Conservation (phyloP, 1,140 invertebrate species). For the Stratiolaelaps scimitus region DNA sequence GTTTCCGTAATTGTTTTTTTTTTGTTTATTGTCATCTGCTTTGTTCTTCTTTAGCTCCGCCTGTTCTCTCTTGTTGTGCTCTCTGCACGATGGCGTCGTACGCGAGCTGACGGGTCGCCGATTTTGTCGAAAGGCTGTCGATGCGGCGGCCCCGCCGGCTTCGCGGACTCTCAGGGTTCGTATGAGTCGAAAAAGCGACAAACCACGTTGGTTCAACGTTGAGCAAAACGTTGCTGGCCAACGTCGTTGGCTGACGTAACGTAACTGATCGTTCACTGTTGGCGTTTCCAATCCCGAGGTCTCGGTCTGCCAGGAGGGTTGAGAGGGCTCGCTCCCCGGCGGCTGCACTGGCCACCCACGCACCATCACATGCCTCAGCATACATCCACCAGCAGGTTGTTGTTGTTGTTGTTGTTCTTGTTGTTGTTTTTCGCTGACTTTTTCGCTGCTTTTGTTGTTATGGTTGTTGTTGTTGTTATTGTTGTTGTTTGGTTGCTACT, state of each 20-base stretch:
- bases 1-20: no score
- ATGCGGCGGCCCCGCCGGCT: not conserved
- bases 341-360: not conserved
- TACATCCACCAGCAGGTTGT: no score
- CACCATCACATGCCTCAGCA: no score
- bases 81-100: no score
- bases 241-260: not conserved
- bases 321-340: conserved; percentile 28
- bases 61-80: no score
- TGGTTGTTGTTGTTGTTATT: no score
- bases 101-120: no score
- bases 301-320: conserved; percentile 29
- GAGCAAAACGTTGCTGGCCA: conserved; percentile 1
- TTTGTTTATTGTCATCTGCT: no score
- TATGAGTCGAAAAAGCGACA: conserved; percentile 29
- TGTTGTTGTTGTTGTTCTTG: not conserved
- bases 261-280: conserved; percentile 22
- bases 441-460: not conserved
- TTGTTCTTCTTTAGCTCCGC: no score
- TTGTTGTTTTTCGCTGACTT: not conserved
- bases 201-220: conserved; percentile 25
- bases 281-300: conserved; percentile 29
- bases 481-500: no score
- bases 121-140: conserved; percentile 17
- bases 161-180: conserved; percentile 27